phyloP scores from a whole-genome alignment of 2,888 invertebrate genomes.

The Heteropelma amictum region DNA sequence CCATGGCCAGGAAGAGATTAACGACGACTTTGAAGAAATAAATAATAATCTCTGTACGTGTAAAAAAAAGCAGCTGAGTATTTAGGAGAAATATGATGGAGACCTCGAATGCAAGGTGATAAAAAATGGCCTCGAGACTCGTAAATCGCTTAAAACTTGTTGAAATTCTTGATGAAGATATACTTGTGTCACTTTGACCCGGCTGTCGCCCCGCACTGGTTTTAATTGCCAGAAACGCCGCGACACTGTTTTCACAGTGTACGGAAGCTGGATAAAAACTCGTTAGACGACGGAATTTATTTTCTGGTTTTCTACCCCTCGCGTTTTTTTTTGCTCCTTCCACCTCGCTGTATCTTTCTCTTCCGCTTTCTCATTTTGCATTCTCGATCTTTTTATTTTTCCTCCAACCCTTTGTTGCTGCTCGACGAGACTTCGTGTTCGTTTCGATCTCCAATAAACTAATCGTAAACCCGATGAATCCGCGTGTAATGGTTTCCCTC shows the following conservation, averaged over 20 bases:
- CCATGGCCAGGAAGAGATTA: too few species aligned
- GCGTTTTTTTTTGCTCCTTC: conserved; percentile 44
- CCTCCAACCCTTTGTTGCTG: conserved; percentile 3
- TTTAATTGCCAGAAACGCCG: conserved; percentile 68
- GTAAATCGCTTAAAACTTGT: conserved; percentile 26
- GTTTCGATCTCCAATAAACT: conserved; percentile 12
- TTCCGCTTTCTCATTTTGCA: background rate
- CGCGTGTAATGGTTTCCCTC: background rate
- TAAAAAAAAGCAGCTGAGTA: background rate
- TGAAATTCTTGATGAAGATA: conserved; percentile 32
- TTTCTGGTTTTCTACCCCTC: conserved; percentile 57
- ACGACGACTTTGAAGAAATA: too few species aligned
- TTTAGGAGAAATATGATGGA: background rate
- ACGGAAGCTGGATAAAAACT: conserved; percentile 72
- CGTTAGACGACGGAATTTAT: conserved; percentile 75
- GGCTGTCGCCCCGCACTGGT: conserved; percentile 54
- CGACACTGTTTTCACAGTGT: conserved; percentile 36
- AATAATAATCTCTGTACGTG: too few species aligned
- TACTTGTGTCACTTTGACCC: conserved; percentile 54
- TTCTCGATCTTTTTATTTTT: conserved; percentile 13
- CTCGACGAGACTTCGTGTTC: conserved; percentile 2
- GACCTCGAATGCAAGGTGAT: background rate
- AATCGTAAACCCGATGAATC: conserved; percentile 10
- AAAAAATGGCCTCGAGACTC: background rate
- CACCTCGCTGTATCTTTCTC: background rate